Percentiles rank a stretch among this genome's conserved stretches.
Evolutionary conservation across 2,113 vertebrate genomes (phyloP).

Genomic region (Choloepus hoffmanni): DNA sequence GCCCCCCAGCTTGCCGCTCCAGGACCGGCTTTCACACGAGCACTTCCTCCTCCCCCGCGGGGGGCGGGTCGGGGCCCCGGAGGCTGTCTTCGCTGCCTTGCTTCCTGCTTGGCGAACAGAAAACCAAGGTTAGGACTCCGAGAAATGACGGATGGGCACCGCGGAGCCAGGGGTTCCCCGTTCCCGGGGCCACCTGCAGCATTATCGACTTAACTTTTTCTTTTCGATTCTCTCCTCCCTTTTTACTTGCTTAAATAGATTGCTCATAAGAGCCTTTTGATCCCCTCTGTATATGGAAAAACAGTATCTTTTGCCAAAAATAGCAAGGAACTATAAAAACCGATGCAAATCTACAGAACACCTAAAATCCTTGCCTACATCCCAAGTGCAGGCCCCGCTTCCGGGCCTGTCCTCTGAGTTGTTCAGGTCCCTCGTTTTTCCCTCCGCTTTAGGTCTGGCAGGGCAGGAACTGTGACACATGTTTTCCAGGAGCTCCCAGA

Average conservation of each 20-base stretch:
- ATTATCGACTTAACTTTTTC: background rate
- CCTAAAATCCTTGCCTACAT: fast-evolving
- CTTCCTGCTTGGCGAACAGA: slow-evolving; percentile 90
- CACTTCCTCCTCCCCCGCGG: slow-evolving; percentile 92
- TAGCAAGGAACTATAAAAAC: background rate
- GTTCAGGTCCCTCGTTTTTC: fast-evolving
- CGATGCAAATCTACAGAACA: background rate
- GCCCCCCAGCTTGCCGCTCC: slow-evolving; percentile 8
- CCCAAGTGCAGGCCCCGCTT: fast-evolving
- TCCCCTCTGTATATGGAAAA: background rate
- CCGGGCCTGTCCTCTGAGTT: background rate
- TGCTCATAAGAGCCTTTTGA: background rate
- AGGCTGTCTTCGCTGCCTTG: slow-evolving; percentile 92
- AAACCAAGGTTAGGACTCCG: background rate
- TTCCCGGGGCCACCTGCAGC: background rate
- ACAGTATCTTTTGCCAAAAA: background rate
- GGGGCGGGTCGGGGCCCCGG: slow-evolving; percentile 90
- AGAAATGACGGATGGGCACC: background rate
- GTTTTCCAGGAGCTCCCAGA: background rate
- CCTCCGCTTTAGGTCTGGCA: background rate
- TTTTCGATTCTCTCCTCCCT: background rate
- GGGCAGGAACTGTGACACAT: background rate
- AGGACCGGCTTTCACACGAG: slow-evolving; percentile 88
- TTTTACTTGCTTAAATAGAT: background rate
- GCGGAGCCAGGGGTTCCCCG: background rate